phyloP scores from a whole-genome alignment of 2,797 vertebrate species.

The Phoebastria nigripes region DNA sequence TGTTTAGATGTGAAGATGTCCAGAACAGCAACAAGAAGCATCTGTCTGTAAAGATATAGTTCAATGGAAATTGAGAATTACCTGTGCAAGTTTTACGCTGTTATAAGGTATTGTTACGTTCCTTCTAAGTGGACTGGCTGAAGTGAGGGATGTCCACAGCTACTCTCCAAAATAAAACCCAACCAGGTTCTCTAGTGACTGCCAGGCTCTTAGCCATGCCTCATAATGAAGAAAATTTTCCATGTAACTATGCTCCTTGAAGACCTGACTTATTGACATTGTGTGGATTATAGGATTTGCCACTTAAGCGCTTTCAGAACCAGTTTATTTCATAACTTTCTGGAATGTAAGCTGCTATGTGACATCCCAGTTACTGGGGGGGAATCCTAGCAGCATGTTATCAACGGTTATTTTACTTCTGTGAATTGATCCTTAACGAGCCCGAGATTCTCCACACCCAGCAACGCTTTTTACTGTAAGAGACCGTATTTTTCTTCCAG shows the following conservation, averaged over 20 bases:
- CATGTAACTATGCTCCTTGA: not conserved
- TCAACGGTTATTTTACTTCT: not conserved
- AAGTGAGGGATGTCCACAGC: not conserved
- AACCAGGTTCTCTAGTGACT: not conserved
- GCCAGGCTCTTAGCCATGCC: not conserved
- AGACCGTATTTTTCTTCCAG: constrained; percentile 12
- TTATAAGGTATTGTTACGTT: rapidly evolving
- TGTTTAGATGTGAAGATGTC: not conserved
- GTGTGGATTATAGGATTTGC: not conserved
- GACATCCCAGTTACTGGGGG: not conserved
- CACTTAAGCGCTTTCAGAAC: not conserved
- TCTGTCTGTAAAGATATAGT: not conserved
- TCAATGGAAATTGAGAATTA: not conserved
- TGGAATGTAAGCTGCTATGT: not conserved
- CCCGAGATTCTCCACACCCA: constrained; percentile 17
- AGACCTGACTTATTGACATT: not conserved
- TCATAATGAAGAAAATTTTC: not conserved
- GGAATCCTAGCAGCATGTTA: not conserved
- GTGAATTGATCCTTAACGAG: not conserved
- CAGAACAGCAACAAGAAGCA: not conserved
- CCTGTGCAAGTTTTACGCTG: not conserved
- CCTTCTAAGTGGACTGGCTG: not conserved
- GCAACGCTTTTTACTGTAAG: constrained; percentile 4
- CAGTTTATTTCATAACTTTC: not conserved
- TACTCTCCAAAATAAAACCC: not conserved